Evolutionary conservation across 2,113 vertebrate genomes (phyloP), one percentile per base, ranked within the genome.

Genomic region (Pangasianodon gigas): DNA sequence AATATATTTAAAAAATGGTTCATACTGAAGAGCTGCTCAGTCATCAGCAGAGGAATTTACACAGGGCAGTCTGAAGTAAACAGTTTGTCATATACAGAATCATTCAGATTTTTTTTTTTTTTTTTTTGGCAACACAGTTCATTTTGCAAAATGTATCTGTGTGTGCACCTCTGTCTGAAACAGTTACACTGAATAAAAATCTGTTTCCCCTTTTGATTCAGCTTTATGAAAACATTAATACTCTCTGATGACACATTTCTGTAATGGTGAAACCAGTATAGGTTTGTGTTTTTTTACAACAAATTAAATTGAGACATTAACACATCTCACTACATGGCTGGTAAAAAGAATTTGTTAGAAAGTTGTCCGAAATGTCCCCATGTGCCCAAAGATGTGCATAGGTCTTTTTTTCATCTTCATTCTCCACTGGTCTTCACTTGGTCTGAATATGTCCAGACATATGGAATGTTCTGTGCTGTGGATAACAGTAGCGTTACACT

Each of bases 1-100:
- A 98, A 96, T 98, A 97, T 99, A 98, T 98, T 97, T 94, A 95
- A 96, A 97, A 98, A 98, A 96, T 96, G 97, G 97, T 97, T 98
- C 97, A 97, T 97, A 97, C 95, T 96, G 95, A 97, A 96, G 96
- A 97, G 96, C 96, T 96, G 95, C 95, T 97, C 93, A 95, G 94
- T 95, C 95, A 95, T 96, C 95, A 95, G 91, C 93, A 95, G 95
- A 97, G 96, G 96, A 97, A 97, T 98, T 97, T 97, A 97, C 97
- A 98, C 97, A 98, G 96, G 97, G 96, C 96, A 96, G 94, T 96
- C 91, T 95, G 96, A 93, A 95, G 95, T 95, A 95, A 96, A 94
- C 95, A 94, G 96, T 95, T 96, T 94, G 96, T 96, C 96, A 96
- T 97, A 96, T 97, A 97, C 94, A 96, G 96, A 97, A 96, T 96